Evolutionary conservation across 2,113 vertebrate species (phyloP).

Genomic region (Galbula dea): DNA sequence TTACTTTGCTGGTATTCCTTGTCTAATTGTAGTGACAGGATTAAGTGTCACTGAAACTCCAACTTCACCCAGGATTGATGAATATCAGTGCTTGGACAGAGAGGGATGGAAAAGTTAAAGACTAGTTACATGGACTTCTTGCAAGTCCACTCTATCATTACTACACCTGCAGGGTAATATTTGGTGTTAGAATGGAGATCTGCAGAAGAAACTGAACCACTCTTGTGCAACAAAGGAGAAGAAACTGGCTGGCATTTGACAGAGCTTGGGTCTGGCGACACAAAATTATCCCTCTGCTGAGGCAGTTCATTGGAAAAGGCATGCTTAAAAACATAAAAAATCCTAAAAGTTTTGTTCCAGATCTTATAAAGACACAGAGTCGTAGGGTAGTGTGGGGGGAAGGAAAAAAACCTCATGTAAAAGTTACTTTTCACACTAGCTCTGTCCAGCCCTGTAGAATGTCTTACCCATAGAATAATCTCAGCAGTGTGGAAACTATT

Average conservation of each 20-base stretch:
- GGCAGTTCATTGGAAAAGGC: not conserved
- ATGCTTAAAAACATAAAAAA: not conserved
- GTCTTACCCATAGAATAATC: conserved; percentile 54
- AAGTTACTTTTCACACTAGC: conserved; percentile 55
- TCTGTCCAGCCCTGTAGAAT: conserved; percentile 56
- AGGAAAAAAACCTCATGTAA: not conserved
- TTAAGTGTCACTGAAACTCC: not conserved
- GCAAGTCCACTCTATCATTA: not conserved
- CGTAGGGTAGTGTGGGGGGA: fast-evolving
- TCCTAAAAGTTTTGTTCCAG: not conserved
- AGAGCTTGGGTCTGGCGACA: not conserved
- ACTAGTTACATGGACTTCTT: not conserved
- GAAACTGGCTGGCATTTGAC: not conserved
- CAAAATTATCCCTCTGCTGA: not conserved
- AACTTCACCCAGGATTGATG: not conserved
- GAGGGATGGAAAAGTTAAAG: not conserved
- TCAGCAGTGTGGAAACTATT: conserved; percentile 63
- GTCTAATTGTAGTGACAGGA: not conserved
- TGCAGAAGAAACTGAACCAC: not conserved
- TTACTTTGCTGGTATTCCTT: not conserved
- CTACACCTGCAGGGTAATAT: not conserved
- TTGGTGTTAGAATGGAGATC: not conserved
- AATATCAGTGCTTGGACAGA: not conserved
- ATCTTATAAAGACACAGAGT: not conserved
- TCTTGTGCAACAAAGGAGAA: not conserved